Percentiles rank a stretch among this genome's conserved stretches.
phyloP scores from a whole-genome alignment of 1,140 invertebrate genomes.

The Oncopodura yosiiana region DNA sequence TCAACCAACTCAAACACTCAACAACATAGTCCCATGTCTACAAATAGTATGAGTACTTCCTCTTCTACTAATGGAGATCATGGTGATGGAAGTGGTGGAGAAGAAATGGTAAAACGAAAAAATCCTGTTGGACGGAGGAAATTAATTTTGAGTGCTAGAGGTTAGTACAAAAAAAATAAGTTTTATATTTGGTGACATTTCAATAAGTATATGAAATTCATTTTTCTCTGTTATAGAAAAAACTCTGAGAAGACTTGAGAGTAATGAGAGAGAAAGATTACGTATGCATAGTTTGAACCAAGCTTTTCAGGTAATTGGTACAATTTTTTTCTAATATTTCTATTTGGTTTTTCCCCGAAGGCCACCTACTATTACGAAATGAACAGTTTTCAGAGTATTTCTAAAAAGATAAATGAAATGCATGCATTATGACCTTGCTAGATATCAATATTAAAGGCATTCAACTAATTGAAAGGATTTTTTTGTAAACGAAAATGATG shows the following conservation, averaged over 20 bases:
- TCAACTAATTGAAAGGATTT: too few relatives aligned
- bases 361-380: too few relatives aligned
- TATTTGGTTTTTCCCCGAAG: too few relatives aligned
- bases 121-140: conserved; percentile 34
- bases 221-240: conserved; percentile 48
- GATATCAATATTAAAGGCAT: too few relatives aligned
- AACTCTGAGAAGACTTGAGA: conserved; percentile 51
- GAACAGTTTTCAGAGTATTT: too few relatives aligned
- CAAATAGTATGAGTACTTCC: not conserved
- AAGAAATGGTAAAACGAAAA: conserved; percentile 24
- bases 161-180: too few relatives aligned
- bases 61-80: conserved; percentile 3
- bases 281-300: conserved; percentile 54
- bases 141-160: conserved; percentile 31
- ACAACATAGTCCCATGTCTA: not conserved
- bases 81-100: not conserved
- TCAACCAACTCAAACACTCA: not conserved
- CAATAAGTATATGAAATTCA: not conserved
- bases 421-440: too few relatives aligned
- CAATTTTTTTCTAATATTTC: too few relatives aligned
- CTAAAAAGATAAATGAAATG: too few relatives aligned
- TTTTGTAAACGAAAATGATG: too few relatives aligned
- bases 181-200: too few relatives aligned
- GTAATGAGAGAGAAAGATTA: conserved; percentile 51
- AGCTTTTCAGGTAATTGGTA: conserved; percentile 49